Evolutionary conservation across 1,140 invertebrate species (phyloP).

Genomic region (Drosophila fuyamai): DNA sequence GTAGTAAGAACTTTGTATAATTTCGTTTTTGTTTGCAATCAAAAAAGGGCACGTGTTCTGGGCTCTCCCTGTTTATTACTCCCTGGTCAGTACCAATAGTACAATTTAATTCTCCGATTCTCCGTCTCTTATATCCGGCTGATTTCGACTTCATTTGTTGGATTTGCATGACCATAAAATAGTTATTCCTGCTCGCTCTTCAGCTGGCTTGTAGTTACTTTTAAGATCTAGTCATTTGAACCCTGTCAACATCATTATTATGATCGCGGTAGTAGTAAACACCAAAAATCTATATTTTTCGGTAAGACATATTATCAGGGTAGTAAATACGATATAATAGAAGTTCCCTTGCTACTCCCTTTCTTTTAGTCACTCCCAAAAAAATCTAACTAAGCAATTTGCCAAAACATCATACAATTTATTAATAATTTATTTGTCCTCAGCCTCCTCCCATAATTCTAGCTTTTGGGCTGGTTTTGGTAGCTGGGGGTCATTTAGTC

Average conservation of each 20-base stretch:
- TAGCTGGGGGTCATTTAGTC: conserved; percentile 48
- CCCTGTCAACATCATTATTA: conserved; percentile 61
- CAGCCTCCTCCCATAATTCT: too few species aligned
- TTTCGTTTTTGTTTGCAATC: conserved; percentile 8
- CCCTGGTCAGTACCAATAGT: conserved; percentile 18
- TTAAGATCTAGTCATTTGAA: conserved; percentile 1
- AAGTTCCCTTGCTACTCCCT: neutral
- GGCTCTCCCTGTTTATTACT: conserved; percentile 34
- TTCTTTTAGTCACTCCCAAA: neutral
- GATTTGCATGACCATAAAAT: conserved; percentile 31
- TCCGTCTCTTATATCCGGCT: conserved; percentile 28
- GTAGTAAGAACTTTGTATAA: neutral
- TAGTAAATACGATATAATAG: conserved; percentile 2
- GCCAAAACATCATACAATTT: too few species aligned
- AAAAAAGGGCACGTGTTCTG: conserved; percentile 32
- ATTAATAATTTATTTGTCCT: too few species aligned
- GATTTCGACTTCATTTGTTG: conserved; percentile 37
- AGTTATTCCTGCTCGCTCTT: conserved; percentile 18
- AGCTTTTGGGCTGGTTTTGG: neutral
- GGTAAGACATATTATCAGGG: conserved; percentile 47
- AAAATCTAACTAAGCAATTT: too few species aligned
- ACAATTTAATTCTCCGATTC: conserved; percentile 22
- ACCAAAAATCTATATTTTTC: conserved; percentile 17
- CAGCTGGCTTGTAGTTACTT: conserved; percentile 16
- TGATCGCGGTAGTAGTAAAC: conserved; percentile 10